Evolutionary conservation across 2,113 vertebrate species (phyloP).

Genomic region (Lepisosteus osseus): DNA sequence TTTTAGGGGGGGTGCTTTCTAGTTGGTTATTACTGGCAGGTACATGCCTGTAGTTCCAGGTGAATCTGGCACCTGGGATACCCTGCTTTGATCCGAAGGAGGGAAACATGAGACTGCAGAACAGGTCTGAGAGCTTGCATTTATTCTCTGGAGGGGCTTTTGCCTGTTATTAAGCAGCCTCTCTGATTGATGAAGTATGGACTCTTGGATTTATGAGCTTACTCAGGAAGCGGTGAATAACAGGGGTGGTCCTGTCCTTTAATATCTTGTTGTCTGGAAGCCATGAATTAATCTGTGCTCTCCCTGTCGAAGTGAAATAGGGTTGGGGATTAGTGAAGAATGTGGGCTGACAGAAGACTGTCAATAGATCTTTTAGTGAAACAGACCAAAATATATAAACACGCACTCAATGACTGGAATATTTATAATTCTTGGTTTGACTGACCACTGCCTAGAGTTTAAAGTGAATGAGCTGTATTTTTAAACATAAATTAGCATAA

Average conservation of each 20-base stretch:
- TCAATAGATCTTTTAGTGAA: too few relatives aligned
- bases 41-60: background rate
- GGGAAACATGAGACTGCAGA: background rate
- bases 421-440: too few relatives aligned
- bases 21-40: background rate
- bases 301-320: background rate
- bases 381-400: too few relatives aligned
- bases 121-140: background rate
- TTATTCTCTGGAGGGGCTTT: conserved; percentile 1
- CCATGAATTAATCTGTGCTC: too few relatives aligned
- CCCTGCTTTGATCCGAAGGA: background rate
- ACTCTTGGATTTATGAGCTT: background rate
- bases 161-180: conserved; percentile 9
- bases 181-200: background rate
- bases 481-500: too few relatives aligned
- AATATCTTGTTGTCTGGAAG: background rate
- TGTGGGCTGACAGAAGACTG: background rate
- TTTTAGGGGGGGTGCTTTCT: background rate
- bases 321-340: background rate
- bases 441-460: too few relatives aligned
- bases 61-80: background rate
- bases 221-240: background rate
- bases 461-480: too few relatives aligned
- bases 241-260: background rate
- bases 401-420: too few relatives aligned